Percentiles rank a stretch among this genome's conserved stretches.
These are phyloP conservation scores for Progne subis DNA, from an alignment of 2,113 vertebrate species.

Conservation along the genomic window DNA sequence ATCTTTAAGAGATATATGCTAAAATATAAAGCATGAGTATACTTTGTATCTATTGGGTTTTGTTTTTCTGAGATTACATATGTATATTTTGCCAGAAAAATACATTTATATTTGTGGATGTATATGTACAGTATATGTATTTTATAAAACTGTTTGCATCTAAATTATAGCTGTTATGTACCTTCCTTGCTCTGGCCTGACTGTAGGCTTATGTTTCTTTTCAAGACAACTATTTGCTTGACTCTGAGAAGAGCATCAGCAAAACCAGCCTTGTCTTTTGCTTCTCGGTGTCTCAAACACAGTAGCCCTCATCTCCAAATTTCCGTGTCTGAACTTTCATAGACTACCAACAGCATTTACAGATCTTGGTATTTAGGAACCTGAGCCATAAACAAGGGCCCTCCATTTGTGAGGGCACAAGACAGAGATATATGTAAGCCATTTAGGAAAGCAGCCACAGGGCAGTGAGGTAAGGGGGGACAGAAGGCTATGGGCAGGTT, in stretches of 20 bases:
- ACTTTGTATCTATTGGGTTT: not conserved
- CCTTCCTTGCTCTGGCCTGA: not conserved
- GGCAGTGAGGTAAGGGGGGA: not conserved
- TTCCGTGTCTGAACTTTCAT: not conserved
- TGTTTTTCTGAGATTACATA: not conserved
- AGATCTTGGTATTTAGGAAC: not conserved
- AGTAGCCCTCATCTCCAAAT: not conserved
- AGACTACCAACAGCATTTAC: not conserved
- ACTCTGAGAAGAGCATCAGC: not conserved
- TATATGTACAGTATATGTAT: not conserved
- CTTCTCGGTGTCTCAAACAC: not conserved
- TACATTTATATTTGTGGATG: not conserved
- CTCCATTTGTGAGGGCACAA: not conserved
- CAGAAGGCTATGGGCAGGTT: not conserved
- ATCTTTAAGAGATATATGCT: not conserved
- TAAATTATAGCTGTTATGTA: not conserved
- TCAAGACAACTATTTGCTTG: not conserved
- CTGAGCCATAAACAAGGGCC: not conserved
- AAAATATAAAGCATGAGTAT: not conserved
- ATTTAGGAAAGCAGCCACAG: not conserved
- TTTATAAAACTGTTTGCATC: not conserved
- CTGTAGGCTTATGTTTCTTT: not conserved
- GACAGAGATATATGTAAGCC: not conserved
- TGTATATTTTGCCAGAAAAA: not conserved
- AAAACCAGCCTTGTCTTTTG: not conserved